phyloP scores from a whole-genome alignment of 2,888 invertebrate species.

The Cotesia congregata region DNA sequence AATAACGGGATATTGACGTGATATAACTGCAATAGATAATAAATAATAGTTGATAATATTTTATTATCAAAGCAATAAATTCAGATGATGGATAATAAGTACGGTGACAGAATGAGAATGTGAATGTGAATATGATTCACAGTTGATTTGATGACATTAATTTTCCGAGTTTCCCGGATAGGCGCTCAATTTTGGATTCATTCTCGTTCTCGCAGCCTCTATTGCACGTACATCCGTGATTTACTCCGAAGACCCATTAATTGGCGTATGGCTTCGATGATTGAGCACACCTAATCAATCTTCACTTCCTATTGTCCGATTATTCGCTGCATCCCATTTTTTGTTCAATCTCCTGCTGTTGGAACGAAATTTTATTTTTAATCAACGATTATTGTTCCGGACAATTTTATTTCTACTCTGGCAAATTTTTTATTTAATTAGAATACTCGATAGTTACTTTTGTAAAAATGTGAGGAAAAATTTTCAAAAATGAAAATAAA shows the following conservation, averaged over 20 bases:
- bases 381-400: not conserved
- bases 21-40: not conserved
- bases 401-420: no score
- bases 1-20: no score
- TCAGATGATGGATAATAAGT: not conserved
- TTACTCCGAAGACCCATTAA: not conserved
- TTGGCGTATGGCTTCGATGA: not conserved
- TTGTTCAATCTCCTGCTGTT: not conserved
- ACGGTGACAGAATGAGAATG: not conserved
- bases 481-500: no score
- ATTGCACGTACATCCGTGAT: not conserved
- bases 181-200: not conserved
- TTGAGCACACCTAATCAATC: slow-evolving; percentile 5
- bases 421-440: no score
- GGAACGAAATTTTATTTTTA: not conserved
- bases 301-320: not conserved
- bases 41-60: not conserved
- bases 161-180: not conserved
- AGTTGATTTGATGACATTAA: not conserved
- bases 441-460: no score
- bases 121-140: not conserved
- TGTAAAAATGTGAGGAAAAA: no score
- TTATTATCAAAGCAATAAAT: not conserved
- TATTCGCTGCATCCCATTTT: not conserved
- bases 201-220: not conserved